These are phyloP conservation scores for Tragelaphus buxtoni DNA, from an alignment of 2,113 vertebrate species.

Conservation along the genomic window DNA sequence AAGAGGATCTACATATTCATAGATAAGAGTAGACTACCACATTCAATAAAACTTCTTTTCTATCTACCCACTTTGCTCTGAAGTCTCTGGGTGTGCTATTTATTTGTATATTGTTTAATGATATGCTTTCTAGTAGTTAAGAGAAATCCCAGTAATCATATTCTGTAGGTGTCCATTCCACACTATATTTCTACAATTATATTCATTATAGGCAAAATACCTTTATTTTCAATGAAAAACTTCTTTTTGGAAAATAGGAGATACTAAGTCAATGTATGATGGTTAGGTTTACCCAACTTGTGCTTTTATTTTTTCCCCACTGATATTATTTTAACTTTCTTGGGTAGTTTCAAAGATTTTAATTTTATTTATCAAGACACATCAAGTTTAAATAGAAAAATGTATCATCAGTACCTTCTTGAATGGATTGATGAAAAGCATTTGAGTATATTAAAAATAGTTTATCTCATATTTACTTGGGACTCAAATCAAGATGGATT, in stretches of 20 bases:
- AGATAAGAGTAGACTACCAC: background rate
- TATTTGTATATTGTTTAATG: background rate
- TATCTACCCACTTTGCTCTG: background rate
- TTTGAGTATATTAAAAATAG: background rate
- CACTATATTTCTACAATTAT: background rate
- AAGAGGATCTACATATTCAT: background rate
- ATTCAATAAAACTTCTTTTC: background rate
- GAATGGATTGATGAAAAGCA: background rate
- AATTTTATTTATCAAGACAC: background rate
- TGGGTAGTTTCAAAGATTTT: background rate
- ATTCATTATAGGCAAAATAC: background rate
- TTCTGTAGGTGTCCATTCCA: background rate
- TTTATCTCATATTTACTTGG: background rate
- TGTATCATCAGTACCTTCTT: background rate
- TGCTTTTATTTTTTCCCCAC: background rate
- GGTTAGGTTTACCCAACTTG: background rate
- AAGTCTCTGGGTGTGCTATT: background rate
- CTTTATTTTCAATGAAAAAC: background rate
- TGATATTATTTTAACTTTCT: background rate
- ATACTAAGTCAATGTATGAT: background rate
- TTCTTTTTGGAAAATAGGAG: background rate
- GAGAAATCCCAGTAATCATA: background rate
- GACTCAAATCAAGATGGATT: background rate
- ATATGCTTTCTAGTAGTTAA: background rate
- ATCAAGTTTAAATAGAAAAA: background rate